Evolutionary conservation across 2,888 invertebrate species (phyloP).

Genomic region (Anticlea derivata): DNA sequence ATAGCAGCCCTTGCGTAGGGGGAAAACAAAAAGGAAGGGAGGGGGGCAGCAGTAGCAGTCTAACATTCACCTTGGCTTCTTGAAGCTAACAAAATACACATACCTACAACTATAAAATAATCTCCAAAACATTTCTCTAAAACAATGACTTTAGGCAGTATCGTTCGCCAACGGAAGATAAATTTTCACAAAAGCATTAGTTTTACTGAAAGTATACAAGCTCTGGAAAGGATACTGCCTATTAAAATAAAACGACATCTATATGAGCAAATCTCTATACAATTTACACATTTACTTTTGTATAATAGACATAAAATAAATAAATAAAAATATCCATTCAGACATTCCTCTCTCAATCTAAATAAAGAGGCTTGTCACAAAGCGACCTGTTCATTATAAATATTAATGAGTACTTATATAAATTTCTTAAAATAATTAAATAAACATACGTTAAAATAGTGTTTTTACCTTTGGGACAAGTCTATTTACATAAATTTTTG

Average conservation of each 20-base stretch:
- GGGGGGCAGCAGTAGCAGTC: slow-evolving; percentile 80
- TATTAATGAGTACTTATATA: slow-evolving; percentile 44
- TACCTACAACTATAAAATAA: slow-evolving; percentile 78
- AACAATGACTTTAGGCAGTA: slow-evolving; percentile 73
- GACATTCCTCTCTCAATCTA: slow-evolving; percentile 59
- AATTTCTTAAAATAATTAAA: slow-evolving; percentile 30
- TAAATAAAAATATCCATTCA: slow-evolving; percentile 52
- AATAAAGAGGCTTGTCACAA: slow-evolving; percentile 71
- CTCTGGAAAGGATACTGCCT: slow-evolving; percentile 75
- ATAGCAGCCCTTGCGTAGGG: slow-evolving; percentile 78
- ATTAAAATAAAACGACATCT: slow-evolving; percentile 75
- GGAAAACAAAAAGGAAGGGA: slow-evolving; percentile 74
- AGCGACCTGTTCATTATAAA: slow-evolving; percentile 54
- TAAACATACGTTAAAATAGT: slow-evolving; percentile 1
- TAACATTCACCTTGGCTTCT: slow-evolving; percentile 83
- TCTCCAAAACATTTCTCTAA: slow-evolving; percentile 68
- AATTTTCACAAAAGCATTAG: slow-evolving; percentile 28
- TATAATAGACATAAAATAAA: slow-evolving; percentile 50
- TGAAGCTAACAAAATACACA: slow-evolving; percentile 83
- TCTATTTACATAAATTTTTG: slow-evolving; percentile 62
- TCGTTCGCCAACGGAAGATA: slow-evolving; percentile 53
- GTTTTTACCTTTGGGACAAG: slow-evolving; percentile 79
- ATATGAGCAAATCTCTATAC: slow-evolving; percentile 75
- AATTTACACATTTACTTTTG: slow-evolving; percentile 71
- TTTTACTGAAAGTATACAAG: slow-evolving; percentile 35